Evolutionary conservation across 23 tunicate genomes (phyloP).

Genomic region (Styela clava): DNA sequence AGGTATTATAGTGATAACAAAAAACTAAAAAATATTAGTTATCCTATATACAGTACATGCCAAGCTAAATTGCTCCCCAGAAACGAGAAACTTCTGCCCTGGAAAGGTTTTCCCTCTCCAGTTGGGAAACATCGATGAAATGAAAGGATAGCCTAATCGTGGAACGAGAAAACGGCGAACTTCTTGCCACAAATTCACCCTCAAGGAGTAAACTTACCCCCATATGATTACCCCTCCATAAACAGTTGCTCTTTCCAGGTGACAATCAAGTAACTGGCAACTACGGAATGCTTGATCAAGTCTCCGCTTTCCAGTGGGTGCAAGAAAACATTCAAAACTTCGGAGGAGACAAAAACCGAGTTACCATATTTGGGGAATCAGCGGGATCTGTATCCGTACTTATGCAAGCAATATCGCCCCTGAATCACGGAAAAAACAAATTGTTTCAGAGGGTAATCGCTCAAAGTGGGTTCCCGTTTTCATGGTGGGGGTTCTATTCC

Average conservation of each 20-base stretch:
- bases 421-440: not conserved
- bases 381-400: constrained; percentile 69
- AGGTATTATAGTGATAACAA: no score
- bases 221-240: no score
- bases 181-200: no score
- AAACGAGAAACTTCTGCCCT: no score
- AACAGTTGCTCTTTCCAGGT: not conserved
- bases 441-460: constrained; percentile 12
- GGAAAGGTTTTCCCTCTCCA: no score
- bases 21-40: no score
- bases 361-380: constrained; percentile 74
- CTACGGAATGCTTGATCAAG: constrained; percentile 64
- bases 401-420: constrained; percentile 35
- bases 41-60: no score
- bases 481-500: constrained; percentile 5
- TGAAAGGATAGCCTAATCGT: no score
- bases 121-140: no score
- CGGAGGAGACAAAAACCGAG: constrained; percentile 53
- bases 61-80: no score
- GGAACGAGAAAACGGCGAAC: no score
- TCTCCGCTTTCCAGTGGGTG: constrained; percentile 61
- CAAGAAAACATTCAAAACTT: constrained; percentile 54
- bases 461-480: constrained; percentile 16
- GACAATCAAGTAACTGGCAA: constrained; percentile 39
- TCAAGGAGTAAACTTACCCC: no score